These are phyloP conservation scores for Thecophora atra DNA, from an alignment of 2,888 invertebrate species.

Conservation along the genomic window DNA sequence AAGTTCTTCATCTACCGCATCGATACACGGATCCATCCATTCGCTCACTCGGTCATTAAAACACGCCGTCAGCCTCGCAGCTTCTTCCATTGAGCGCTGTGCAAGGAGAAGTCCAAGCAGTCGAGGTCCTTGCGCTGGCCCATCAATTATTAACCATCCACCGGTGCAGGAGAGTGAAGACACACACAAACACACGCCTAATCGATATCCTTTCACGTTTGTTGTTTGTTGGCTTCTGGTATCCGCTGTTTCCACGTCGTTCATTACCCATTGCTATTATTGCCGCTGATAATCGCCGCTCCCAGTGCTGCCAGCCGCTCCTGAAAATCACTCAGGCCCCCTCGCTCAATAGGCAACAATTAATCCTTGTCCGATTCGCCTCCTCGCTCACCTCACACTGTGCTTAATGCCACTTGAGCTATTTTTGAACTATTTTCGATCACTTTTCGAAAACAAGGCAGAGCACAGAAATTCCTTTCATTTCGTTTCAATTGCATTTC, in stretches of 20 bases:
- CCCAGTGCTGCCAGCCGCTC: no score
- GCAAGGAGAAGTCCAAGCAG: not conserved
- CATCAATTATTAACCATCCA: slow-evolving; percentile 13
- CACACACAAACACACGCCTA: not conserved
- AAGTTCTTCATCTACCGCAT: no score
- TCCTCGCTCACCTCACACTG: no score
- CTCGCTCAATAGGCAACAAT: no score
- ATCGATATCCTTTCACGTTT: slow-evolving; percentile 6
- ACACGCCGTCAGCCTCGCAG: not conserved
- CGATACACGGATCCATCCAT: not conserved
- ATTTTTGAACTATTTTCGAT: not conserved
- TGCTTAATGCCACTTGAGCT: no score
- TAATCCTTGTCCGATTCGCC: no score
- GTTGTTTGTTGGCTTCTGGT: no score
- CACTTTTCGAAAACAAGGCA: not conserved
- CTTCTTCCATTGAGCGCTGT: not conserved
- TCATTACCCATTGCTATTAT: no score
- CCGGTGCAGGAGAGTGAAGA: not conserved
- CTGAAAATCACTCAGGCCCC: no score
- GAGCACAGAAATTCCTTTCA: not conserved
- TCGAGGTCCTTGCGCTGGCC: not conserved
- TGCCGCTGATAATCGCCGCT: no score
- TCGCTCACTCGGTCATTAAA: not conserved
- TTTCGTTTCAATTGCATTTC: not conserved
- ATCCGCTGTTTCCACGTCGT: no score